Evolutionary conservation across 2,888 invertebrate species (phyloP).

Genomic region (Micoletzkya japonica): DNA sequence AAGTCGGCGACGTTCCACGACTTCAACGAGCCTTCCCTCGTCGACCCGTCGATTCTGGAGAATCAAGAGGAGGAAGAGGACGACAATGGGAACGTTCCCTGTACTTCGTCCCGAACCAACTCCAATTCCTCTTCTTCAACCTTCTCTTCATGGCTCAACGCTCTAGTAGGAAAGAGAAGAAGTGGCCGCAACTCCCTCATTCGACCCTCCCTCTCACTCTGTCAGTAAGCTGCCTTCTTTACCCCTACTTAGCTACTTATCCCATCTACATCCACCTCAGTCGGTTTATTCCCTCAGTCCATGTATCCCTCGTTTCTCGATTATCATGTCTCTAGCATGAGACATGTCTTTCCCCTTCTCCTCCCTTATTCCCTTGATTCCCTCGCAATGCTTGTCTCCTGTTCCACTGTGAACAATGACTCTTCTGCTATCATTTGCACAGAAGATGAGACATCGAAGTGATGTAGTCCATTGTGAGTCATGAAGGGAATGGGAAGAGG

Average conservation of each 20-base stretch:
- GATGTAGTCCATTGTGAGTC: too few species aligned
- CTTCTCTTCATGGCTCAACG: conserved; percentile 37
- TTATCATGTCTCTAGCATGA: too few species aligned
- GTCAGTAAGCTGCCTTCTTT: conserved; percentile 38
- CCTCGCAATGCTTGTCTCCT: too few species aligned
- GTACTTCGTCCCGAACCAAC: not conserved
- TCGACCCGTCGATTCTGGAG: not conserved
- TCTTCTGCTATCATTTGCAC: too few species aligned
- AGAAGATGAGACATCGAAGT: too few species aligned
- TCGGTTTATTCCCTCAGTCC: not conserved
- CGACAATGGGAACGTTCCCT: not conserved
- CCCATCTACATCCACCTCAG: not conserved
- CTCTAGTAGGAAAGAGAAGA: conserved; percentile 33
- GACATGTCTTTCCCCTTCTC: not conserved
- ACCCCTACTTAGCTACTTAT: too few species aligned
- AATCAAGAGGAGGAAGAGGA: conserved; percentile 7
- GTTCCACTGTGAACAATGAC: too few species aligned
- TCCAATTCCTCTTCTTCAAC: conserved; percentile 28
- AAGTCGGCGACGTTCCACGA: conserved; percentile 58
- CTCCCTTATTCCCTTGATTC: too few species aligned
- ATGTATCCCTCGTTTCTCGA: not conserved
- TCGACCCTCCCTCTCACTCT: conserved; percentile 57
- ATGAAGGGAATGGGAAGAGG: not conserved
- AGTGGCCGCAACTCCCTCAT: conserved; percentile 33
- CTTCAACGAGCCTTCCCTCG: conserved; percentile 51